Conservation (phyloP, 2,888 invertebrate genomes). For the Herminia tarsipennalis region DNA sequence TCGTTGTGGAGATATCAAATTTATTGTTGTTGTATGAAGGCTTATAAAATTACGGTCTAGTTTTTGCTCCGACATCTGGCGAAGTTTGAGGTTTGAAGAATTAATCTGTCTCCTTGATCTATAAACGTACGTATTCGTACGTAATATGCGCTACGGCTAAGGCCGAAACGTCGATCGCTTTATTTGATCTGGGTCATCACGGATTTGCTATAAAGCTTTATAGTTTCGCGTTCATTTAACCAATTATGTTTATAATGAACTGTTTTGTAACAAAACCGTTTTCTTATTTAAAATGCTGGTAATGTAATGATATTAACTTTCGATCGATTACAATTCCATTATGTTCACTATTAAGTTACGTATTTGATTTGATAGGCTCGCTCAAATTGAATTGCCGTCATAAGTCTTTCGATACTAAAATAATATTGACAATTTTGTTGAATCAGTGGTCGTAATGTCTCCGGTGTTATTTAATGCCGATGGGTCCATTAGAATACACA, state of each 20-base stretch:
- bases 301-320: background rate
- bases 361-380: background rate
- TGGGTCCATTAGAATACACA: conserved; percentile 44
- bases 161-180: conserved; percentile 35
- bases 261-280: too few relatives aligned
- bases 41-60: conserved; percentile 39
- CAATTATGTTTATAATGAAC: conserved; percentile 5
- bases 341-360: too few relatives aligned
- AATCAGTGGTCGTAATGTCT: conserved; percentile 42
- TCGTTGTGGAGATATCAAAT: conserved; percentile 47
- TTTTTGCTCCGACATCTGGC: conserved; percentile 28
- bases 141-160: conserved; percentile 28
- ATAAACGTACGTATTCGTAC: conserved; percentile 27
- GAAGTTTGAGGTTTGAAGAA: conserved; percentile 28
- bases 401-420: conserved; percentile 23
- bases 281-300: too few relatives aligned
- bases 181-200: conserved; percentile 40
- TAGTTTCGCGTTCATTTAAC: conserved; percentile 19
- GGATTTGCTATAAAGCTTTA: conserved; percentile 19
- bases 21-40: conserved; percentile 43
- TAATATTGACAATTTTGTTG: conserved; percentile 44
- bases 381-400: background rate
- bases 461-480: conserved; percentile 32
- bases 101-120: conserved; percentile 54
- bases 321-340: too few relatives aligned